A percentile compares a stretch with the other conserved stretches of the same genome.
phyloP scores from a whole-genome alignment of 2,113 vertebrate genomes.

The Apodemus sylvaticus region DNA sequence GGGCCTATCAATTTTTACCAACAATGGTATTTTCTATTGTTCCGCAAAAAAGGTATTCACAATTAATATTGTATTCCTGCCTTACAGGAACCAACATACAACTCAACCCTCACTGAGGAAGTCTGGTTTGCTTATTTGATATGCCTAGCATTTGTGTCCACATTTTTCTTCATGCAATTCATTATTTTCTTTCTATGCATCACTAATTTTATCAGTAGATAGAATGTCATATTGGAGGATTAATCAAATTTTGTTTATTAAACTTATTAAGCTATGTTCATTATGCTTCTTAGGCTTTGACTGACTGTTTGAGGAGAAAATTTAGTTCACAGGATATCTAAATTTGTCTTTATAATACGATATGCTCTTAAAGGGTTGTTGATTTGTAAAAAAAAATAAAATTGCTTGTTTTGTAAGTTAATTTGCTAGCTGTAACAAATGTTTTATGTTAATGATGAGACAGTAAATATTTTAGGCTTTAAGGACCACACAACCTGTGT shows the following conservation, averaged over 20 bases:
- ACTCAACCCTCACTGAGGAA: neutral
- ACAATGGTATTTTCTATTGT: neutral
- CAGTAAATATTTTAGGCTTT: neutral
- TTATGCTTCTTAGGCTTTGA: neutral
- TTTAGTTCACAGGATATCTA: neutral
- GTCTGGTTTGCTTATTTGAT: neutral
- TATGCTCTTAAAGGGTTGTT: neutral
- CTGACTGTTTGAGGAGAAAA: slow-evolving; percentile 15
- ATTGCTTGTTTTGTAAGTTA: neutral
- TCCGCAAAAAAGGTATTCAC: neutral
- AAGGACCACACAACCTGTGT: neutral
- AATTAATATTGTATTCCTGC: slow-evolving; percentile 14
- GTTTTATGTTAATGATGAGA: neutral
- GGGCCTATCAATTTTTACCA: neutral
- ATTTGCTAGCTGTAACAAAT: neutral
- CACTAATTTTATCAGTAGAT: neutral
- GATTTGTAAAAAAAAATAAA: neutral
- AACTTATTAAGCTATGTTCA: neutral
- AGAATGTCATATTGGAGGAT: neutral
- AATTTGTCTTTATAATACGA: neutral
- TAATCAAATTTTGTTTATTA: neutral
- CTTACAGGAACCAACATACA: neutral
- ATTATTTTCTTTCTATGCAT: neutral
- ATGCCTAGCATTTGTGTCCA: neutral
- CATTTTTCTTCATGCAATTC: neutral